A percentile compares a stretch with the other conserved stretches of the same genome.
Conservation (phyloP, 2,113 vertebrate species). For the Triplophysa siluroides region DNA sequence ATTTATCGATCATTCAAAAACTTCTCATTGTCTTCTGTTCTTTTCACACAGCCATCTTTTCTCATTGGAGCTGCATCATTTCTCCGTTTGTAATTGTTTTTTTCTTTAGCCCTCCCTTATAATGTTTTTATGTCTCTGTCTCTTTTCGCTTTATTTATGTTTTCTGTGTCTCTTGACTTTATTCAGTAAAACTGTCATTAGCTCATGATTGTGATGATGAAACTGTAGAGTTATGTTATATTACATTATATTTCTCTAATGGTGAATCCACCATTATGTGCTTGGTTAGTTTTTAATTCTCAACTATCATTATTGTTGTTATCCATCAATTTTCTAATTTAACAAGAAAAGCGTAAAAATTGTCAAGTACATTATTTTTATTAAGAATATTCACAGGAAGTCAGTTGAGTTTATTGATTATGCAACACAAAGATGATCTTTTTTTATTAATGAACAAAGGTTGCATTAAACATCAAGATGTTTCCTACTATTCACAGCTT, state of each 20-base stretch:
- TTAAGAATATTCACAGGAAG: not conserved
- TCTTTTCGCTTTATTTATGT: not conserved
- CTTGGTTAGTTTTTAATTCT: too few species aligned
- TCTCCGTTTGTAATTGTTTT: not conserved
- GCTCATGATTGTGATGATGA: constrained; percentile 14
- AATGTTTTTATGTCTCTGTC: not conserved
- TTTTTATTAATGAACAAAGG: not conserved
- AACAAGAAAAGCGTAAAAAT: too few species aligned
- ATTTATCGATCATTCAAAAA: constrained; percentile 15
- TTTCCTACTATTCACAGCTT: not conserved
- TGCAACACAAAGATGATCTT: not conserved
- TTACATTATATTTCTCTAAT: too few species aligned
- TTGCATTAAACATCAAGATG: not conserved
- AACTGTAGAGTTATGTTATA: not conserved
- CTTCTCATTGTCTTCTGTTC: not conserved
- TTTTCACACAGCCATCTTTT: not conserved
- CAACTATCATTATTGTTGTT: too few species aligned
- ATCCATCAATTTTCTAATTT: too few species aligned
- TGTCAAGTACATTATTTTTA: too few species aligned
- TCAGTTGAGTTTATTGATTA: too few species aligned
- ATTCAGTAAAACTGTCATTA: not conserved
- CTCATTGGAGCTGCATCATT: not conserved
- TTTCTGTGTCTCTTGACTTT: not conserved
- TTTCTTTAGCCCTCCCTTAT: not conserved
- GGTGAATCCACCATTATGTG: too few species aligned